Percentiles rank a stretch among this genome's conserved stretches.
These are phyloP conservation scores for Athripsodes cinereus DNA, from an alignment of 2,888 invertebrate genomes.

Conservation along the genomic window DNA sequence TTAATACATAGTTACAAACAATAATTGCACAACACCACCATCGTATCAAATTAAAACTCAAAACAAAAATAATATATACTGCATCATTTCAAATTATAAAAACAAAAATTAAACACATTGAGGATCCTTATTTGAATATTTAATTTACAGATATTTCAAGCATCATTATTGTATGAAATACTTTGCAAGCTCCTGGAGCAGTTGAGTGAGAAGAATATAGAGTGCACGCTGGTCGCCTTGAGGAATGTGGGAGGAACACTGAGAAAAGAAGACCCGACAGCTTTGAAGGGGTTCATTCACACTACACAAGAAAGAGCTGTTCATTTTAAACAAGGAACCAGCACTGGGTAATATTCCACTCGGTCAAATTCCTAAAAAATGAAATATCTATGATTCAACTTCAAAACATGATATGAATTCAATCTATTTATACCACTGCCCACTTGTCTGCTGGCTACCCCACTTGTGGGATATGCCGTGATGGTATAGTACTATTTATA, in stretches of 20 bases:
- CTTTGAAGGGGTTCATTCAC: slow-evolving; percentile 69
- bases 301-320: slow-evolving; percentile 58
- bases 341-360: slow-evolving; percentile 34
- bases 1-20: too few species aligned
- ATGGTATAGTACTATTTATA: too few species aligned
- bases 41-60: not conserved
- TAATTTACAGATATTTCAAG: slow-evolving; percentile 64
- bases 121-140: too few species aligned
- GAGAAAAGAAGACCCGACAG: slow-evolving; percentile 78
- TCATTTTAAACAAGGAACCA: slow-evolving; percentile 32
- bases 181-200: slow-evolving; percentile 58
- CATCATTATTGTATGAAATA: slow-evolving; percentile 73
- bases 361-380: too few species aligned
- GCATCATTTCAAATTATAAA: too few species aligned
- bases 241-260: slow-evolving; percentile 77
- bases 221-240: slow-evolving; percentile 72
- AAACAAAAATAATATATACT: not conserved
- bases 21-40: too few species aligned
- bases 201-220: slow-evolving; percentile 71
- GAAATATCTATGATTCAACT: too few species aligned
- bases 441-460: too few species aligned
- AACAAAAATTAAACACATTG: too few species aligned
- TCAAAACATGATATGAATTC: too few species aligned
- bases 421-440: too few species aligned
- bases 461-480: too few species aligned